phyloP scores from a whole-genome alignment of 2,888 invertebrate species.

The Euzophera pinguis region DNA sequence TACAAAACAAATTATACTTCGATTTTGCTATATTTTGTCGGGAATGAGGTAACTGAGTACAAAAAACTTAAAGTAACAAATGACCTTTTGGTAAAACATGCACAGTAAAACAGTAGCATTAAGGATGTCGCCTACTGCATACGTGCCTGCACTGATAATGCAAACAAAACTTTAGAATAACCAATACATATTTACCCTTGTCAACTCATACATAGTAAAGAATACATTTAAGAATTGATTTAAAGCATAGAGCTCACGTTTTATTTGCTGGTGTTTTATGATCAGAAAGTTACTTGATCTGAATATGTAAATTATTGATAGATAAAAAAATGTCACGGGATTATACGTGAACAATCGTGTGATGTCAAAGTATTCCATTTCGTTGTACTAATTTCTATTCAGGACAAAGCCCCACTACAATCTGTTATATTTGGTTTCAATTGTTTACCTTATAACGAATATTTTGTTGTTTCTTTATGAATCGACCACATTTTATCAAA shows the following conservation, averaged over 20 bases:
- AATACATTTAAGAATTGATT: constrained; percentile 1
- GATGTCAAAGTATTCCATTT: too few species aligned
- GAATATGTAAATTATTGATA: constrained; percentile 3
- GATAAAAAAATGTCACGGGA: not conserved
- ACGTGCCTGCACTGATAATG: constrained; percentile 63
- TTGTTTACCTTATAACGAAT: too few species aligned
- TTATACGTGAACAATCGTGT: not conserved
- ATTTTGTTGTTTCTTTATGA: too few species aligned
- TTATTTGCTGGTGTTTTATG: constrained; percentile 24
- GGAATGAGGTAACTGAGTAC: not conserved
- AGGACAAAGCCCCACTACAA: too few species aligned
- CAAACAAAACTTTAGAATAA: constrained; percentile 24
- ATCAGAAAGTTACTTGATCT: constrained; percentile 4
- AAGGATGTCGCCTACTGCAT: constrained; percentile 57
- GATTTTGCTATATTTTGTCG: not conserved
- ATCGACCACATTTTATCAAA: too few species aligned
- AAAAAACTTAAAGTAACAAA: not conserved
- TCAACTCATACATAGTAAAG: constrained; percentile 19
- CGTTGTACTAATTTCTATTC: too few species aligned
- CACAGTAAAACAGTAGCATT: constrained; percentile 51
- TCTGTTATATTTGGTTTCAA: too few species aligned
- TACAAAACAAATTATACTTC: too few species aligned
- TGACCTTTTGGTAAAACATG: not conserved
- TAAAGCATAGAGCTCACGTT: constrained; percentile 26
- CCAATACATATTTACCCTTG: constrained; percentile 38